Evolutionary conservation across 1,140 invertebrate genomes (phyloP), one percentile per base, ranked within the genome.

Genomic region (Lanistes nyassanus): DNA sequence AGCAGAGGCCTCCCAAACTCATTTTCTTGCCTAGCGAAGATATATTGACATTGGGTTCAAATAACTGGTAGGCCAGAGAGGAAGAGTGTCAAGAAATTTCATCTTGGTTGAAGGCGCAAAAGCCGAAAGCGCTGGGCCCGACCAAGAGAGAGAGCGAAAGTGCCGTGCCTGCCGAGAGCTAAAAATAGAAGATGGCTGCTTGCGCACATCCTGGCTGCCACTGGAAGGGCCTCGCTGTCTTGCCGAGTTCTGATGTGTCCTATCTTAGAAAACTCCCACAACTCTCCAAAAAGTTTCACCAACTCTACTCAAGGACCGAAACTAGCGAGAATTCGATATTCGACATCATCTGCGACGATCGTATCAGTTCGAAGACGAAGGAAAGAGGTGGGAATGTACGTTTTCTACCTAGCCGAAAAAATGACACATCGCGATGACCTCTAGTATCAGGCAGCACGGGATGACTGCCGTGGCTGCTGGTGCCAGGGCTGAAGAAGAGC

Each of bases 1-100:
- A 58, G 47, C 39, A 29, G 51, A 16, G 39, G 58, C 56, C n/a
- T n/a, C n/a, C 51, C 37, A 55, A 70, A 76, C 75, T 71, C 75
- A 71, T 71, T 71, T 71, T 47, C 56, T 42, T 42, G 13, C 75
- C 67, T 71, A 60, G 39, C 67, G 23, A 37, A 23, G 67, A 65
- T 70, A 42, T 76, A 76, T 76, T 76, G 75, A 76, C 75, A 76
- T 64, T 70, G 68, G 37, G 68, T 55, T 76, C 67, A 53, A 47
- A 65, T 76, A 71, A 60, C 75, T 51, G 26, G 23, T 51, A 53
- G 69, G 55, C 3, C 29, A 64, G 71, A 65, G 58, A 64, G 55
- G 70, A 62, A 68, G n/a, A 75, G 73, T 75, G 73, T 75, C 73
- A 75, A 67, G 73, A 65, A 65, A 75, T 51, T 75, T 75, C 73